phyloP scores from a whole-genome alignment of 2,113 vertebrate genomes.

The Empidonax alnorum region DNA sequence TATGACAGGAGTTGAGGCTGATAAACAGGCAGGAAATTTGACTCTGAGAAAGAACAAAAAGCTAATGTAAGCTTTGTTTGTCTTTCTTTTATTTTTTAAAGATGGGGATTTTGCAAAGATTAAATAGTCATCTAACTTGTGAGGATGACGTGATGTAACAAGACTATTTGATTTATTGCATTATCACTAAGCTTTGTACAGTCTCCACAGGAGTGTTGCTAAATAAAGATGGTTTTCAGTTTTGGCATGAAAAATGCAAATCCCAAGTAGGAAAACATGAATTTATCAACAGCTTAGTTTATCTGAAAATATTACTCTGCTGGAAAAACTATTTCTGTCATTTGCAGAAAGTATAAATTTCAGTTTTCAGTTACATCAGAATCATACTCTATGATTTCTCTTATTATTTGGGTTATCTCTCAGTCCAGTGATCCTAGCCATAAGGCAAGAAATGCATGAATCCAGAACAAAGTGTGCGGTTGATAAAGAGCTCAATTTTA shows the following conservation, averaged over 20 bases:
- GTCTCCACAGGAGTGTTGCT: neutral
- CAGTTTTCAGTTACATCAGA: neutral
- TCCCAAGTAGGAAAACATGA: neutral
- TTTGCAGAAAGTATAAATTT: neutral
- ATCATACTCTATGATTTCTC: neutral
- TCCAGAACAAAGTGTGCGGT: neutral
- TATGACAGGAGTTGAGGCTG: neutral
- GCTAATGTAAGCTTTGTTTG: neutral
- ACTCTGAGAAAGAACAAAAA: neutral
- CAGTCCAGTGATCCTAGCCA: neutral
- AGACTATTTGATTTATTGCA: neutral
- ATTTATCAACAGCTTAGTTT: neutral
- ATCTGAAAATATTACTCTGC: neutral
- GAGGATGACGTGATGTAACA: neutral
- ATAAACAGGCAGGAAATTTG: neutral
- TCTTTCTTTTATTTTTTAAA: neutral
- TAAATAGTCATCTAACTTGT: neutral
- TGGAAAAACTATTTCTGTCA: neutral
- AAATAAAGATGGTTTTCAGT: neutral
- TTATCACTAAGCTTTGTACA: neutral
- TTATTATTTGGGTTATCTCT: neutral
- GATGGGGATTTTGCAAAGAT: neutral
- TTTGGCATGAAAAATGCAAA: neutral
- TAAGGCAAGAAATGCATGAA: neutral
- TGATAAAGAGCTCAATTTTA: neutral